Percentiles rank a stretch among this genome's conserved stretches.
Conservation (phyloP, 1,140 invertebrate species). For the Triops longicaudatus region DNA sequence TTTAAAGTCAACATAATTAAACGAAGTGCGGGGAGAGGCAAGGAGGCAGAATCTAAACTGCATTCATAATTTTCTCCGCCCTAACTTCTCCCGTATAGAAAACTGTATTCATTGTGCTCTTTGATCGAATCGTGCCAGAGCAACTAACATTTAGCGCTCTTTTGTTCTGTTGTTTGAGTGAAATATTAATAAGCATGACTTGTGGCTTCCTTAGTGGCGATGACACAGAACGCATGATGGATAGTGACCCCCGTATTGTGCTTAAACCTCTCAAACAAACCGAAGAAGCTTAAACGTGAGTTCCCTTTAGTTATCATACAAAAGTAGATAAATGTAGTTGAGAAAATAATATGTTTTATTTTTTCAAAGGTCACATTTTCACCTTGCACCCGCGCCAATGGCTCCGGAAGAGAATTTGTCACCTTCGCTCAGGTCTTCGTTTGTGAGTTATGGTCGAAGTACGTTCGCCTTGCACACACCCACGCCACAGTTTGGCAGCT, state of each 20-base stretch:
- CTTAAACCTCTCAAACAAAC: conserved; percentile 27
- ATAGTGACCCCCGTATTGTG: conserved; percentile 27
- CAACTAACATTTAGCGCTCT: conserved; percentile 13
- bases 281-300: conserved; percentile 25
- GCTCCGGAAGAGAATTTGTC: conserved; percentile 27
- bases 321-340: background rate
- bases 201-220: conserved; percentile 21
- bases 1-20: background rate
- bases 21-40: too few relatives aligned
- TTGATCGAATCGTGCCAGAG: background rate
- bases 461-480: background rate
- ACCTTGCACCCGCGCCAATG: conserved; percentile 22
- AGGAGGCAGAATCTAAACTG: too few relatives aligned
- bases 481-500: conserved; percentile 2
- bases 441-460: conserved; percentile 9
- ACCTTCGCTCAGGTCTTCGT: conserved; percentile 27
- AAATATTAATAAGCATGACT: conserved; percentile 17
- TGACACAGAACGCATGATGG: conserved; percentile 29
- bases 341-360: background rate
- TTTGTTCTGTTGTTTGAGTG: background rate
- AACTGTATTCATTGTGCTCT: background rate
- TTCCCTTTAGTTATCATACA: too few relatives aligned
- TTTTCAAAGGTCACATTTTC: background rate
- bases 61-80: too few relatives aligned
- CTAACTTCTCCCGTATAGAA: background rate